These are phyloP conservation scores for Hypomecis atomaria DNA, from an alignment of 2,888 invertebrate species.

Conservation along the genomic window DNA sequence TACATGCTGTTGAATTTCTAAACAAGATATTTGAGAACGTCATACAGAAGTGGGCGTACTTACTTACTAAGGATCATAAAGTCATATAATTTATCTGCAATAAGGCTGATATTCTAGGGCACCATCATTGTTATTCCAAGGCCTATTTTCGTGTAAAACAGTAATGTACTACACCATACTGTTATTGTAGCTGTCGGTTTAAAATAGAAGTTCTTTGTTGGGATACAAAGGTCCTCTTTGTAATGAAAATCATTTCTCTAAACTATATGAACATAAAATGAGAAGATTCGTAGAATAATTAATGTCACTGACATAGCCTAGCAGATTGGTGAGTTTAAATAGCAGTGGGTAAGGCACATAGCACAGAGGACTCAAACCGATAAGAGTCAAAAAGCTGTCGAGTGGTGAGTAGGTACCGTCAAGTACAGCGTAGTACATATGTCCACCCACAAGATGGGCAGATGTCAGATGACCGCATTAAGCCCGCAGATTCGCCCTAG, in stretches of 20 bases:
- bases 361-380: too few species aligned
- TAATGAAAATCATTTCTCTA: background rate
- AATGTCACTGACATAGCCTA: too few species aligned
- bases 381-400: too few species aligned
- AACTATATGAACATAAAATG: background rate
- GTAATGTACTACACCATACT: slow-evolving; percentile 17
- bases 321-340: too few species aligned
- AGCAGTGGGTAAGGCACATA: too few species aligned
- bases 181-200: slow-evolving; percentile 6
- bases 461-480: too few species aligned
- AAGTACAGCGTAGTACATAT: too few species aligned
- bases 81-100: slow-evolving; percentile 4
- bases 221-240: background rate
- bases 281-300: too few species aligned
- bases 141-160: slow-evolving; percentile 22
- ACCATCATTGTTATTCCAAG: slow-evolving; percentile 6
- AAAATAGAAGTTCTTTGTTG: slow-evolving; percentile 12
- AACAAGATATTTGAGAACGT: background rate
- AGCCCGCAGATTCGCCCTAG: too few species aligned
- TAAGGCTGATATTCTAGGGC: slow-evolving; percentile 2
- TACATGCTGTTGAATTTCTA: too few species aligned
- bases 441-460: too few species aligned
- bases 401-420: too few species aligned
- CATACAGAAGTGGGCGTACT: slow-evolving; percentile 8
- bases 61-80: slow-evolving; percentile 6